A percentile compares a stretch with the other conserved stretches of the same genome.
Conservation (phyloP, 2,797 vertebrate genomes). For the Apogon talboti region DNA sequence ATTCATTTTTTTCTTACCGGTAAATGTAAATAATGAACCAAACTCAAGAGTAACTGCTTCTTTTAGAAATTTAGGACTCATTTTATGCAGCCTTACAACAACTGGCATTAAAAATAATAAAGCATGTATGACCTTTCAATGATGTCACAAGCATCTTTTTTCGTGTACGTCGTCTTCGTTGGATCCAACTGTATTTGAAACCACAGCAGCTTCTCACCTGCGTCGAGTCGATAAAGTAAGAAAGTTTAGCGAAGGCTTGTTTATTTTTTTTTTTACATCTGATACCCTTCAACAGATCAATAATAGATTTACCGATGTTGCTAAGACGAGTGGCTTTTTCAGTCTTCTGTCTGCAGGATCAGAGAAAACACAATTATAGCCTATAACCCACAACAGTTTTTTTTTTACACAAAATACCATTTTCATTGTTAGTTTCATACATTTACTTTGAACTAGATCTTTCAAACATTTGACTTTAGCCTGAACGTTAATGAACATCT, state of each 20-base stretch:
- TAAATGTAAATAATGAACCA: too few species aligned
- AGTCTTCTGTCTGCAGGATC: conserved; percentile 84
- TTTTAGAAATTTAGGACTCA: too few species aligned
- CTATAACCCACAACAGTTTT: neutral
- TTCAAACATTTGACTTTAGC: too few species aligned
- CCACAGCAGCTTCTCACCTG: conserved; percentile 95
- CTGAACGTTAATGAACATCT: too few species aligned
- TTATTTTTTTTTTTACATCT: neutral
- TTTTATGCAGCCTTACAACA: neutral
- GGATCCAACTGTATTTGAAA: conserved; percentile 92
- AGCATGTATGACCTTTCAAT: conserved; percentile 87
- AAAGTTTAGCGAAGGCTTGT: neutral
- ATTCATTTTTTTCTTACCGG: too few species aligned
- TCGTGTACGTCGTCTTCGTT: conserved; percentile 86
- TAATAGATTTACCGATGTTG: conserved; percentile 82
- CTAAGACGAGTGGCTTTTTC: conserved; percentile 91
- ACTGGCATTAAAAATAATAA: neutral
- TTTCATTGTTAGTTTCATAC: too few species aligned
- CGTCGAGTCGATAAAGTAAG: neutral
- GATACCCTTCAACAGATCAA: neutral
- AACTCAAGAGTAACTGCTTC: too few species aligned
- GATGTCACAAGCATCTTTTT: conserved; percentile 89
- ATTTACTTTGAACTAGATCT: too few species aligned
- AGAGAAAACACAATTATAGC: conserved; percentile 1
- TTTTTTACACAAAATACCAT: neutral